Evolutionary conservation across 2,113 vertebrate species (phyloP), one percentile per base, ranked within the genome.

Genomic region (Asarcornis scutulata): DNA sequence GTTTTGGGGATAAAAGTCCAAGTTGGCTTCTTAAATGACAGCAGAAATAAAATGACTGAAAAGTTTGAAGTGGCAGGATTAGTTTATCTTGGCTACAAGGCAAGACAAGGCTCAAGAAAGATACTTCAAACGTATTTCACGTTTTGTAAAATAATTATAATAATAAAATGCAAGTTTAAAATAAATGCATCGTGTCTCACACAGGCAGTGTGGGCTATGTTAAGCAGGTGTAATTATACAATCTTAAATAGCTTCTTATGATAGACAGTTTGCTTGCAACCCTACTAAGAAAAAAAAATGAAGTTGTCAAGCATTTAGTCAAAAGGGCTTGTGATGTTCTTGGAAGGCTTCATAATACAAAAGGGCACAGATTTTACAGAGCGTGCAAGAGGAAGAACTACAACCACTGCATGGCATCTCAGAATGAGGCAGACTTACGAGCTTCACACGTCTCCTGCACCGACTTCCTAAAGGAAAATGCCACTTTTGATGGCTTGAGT

Each of bases 221-320:
- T n/a, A 77, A 36, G 22, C 27, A 86, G 66, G 36, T 88, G 55
- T 60, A 90, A 86, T 94, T 90, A 93, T 71, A 20, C 34, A 62
- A 78, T 93, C 71, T 85, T 62, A 83, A 91, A 9, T 34, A 64
- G n/a, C 55, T 94, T 73, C 42, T 72, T 80, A 23, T 91, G 63
- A 77, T 50, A 87, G 59, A 76, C 83, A 92, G 26, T 38, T 92
- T 93, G 32, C 60, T 95, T 86, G 53, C 64, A 93, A 46, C 36
- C n/a, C 64, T 86, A 40, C 62, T 95, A 93, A 82, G 53, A 88
- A 79, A 88, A 79, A 94, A 92, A 82, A 23, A 13, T 81, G 60
- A 38, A 83, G 13, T 75, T 72, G 85, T 94, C 3, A 7, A 79
- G 25, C 27, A 36, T 91, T 94, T 88, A 67, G 83, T 90, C 44